Evolutionary conservation across 2,888 invertebrate species (phyloP).

Genomic region (Pseudococcus longispinus): DNA sequence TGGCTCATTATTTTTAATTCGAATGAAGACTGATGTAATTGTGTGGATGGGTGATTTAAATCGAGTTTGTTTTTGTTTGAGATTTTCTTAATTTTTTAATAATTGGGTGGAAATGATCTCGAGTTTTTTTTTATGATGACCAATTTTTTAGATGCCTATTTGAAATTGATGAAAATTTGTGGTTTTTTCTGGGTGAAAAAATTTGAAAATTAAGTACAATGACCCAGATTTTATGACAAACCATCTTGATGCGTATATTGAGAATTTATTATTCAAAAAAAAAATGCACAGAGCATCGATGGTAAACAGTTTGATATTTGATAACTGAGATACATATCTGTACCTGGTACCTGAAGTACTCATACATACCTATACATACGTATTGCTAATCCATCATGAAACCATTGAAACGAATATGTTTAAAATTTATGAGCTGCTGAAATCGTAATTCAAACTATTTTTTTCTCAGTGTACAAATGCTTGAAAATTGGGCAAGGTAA

Average conservation of each 20-base stretch:
- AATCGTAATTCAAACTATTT: background rate
- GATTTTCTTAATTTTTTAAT: background rate
- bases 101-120: background rate
- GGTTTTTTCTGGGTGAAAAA: background rate
- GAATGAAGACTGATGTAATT: background rate
- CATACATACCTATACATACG: background rate
- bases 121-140: background rate
- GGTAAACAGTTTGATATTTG: background rate
- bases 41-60: background rate
- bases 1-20: background rate
- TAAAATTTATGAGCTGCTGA: slow-evolving; percentile 19
- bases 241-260: background rate
- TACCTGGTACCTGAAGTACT: background rate
- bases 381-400: background rate
- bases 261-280: background rate
- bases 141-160: background rate
- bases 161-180: background rate
- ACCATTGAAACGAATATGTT: background rate
- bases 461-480: background rate
- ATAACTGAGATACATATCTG: background rate
- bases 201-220: background rate
- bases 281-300: background rate
- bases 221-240: background rate
- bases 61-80: background rate
- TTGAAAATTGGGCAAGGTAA: slow-evolving; percentile 1